Evolutionary conservation across 2,797 vertebrate genomes (phyloP).

Genomic region (Parotocinclus haroldoi): DNA sequence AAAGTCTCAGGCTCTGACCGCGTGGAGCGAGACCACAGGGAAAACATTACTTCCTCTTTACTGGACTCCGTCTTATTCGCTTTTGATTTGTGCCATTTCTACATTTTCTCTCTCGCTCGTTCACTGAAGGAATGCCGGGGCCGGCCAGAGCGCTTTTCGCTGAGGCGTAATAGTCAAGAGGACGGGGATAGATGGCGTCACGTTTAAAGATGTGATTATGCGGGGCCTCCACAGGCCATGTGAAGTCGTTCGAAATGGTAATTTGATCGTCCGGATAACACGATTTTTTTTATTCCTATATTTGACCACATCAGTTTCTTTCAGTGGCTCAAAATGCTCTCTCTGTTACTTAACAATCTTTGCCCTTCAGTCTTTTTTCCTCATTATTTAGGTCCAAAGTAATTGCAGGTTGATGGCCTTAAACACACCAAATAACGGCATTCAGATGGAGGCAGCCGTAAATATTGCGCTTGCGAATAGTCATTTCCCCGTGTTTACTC

Average conservation of each 20-base stretch:
- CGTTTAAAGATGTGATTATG: conserved; percentile 48
- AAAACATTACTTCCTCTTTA: conserved; percentile 51
- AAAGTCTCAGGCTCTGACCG: conserved; percentile 44
- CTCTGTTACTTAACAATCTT: background rate
- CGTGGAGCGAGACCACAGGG: conserved; percentile 36
- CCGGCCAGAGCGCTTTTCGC: conserved; percentile 8
- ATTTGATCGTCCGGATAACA: conserved; percentile 37
- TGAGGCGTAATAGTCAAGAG: conserved; percentile 25
- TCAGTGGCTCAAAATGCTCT: background rate
- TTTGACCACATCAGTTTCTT: background rate
- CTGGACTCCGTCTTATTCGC: conserved; percentile 25
- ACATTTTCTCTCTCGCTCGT: background rate
- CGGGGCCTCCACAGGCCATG: conserved; percentile 31
- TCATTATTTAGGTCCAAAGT: conserved; percentile 19
- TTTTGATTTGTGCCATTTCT: conserved; percentile 32
- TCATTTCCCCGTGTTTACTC: conserved; percentile 29
- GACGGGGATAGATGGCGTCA: conserved; percentile 42
- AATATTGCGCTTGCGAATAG: conserved; percentile 17
- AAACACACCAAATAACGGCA: conserved; percentile 15
- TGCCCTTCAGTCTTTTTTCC: conserved; percentile 7
- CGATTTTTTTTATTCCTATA: background rate
- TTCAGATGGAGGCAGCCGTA: conserved; percentile 18
- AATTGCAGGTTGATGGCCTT: conserved; percentile 27
- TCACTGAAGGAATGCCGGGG: conserved; percentile 15
- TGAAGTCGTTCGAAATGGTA: conserved; percentile 41